A percentile compares a stretch with the other conserved stretches of the same genome.
Evolutionary conservation across 2,797 vertebrate genomes (phyloP).

Genomic region (Mus caroli): DNA sequence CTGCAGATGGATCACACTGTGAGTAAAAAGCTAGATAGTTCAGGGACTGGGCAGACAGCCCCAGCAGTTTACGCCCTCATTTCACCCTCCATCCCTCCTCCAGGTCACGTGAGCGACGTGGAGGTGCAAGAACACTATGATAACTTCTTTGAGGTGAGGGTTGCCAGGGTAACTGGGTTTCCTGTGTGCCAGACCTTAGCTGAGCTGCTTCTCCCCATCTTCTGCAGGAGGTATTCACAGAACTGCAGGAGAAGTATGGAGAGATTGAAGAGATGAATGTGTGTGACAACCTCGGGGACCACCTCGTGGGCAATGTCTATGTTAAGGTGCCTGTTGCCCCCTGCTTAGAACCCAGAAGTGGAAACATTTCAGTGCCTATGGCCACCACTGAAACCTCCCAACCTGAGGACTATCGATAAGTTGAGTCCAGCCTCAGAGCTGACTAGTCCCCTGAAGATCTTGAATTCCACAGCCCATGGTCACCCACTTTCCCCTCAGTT

Average conservation of each 20-base stretch:
- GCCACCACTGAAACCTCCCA: constrained; percentile 39
- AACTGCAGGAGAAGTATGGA: constrained; percentile 85
- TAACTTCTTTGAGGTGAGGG: constrained; percentile 84
- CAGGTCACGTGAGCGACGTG: constrained; percentile 79
- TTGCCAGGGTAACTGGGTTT: neutral
- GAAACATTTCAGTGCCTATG: neutral
- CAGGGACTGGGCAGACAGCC: constrained; percentile 45
- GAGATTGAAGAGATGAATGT: constrained; percentile 86
- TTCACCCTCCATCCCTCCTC: constrained; percentile 47
- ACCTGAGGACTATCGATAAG: constrained; percentile 46
- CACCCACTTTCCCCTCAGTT: constrained; percentile 73
- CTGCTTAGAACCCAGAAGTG: neutral
- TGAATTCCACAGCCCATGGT: neutral
- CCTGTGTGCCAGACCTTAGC: neutral
- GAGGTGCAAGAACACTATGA: constrained; percentile 82
- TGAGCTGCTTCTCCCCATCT: neutral
- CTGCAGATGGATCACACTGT: constrained; percentile 80
- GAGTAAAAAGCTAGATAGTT: constrained; percentile 40
- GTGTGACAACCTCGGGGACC: constrained; percentile 84
- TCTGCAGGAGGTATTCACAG: constrained; percentile 83
- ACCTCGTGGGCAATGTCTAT: constrained; percentile 83
- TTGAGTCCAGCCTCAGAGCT: neutral
- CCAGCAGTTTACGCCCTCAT: neutral
- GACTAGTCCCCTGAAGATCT: constrained; percentile 25
- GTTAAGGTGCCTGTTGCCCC: constrained; percentile 77